Evolutionary conservation across 2,113 vertebrate genomes (phyloP).

Genomic region (Melanostigma gelatinosum): DNA sequence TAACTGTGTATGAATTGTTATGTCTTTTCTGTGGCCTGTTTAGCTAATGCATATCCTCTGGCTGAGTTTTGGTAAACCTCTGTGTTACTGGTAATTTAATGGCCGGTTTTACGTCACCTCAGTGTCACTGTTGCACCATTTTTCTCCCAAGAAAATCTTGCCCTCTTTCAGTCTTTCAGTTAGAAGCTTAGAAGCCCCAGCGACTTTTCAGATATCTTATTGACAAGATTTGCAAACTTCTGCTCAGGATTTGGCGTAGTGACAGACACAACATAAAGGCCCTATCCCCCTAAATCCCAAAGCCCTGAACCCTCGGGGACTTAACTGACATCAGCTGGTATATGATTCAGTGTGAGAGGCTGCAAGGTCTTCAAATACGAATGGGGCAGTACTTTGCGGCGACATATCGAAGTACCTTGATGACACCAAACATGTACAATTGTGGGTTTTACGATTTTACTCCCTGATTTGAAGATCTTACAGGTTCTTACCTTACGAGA

Average conservation of each 20-base stretch:
- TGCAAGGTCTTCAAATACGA: no score
- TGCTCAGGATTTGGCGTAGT: neutral
- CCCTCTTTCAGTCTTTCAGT: conserved; percentile 12
- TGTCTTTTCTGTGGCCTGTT: no score
- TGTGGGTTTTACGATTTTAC: no score
- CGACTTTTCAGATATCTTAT: neutral
- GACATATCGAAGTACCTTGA: no score
- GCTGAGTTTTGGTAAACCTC: neutral
- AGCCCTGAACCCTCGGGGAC: no score
- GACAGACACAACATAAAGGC: conserved; percentile 1
- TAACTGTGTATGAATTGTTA: neutral
- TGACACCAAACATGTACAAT: no score
- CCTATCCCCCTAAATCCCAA: no score
- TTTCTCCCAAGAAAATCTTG: conserved; percentile 9
- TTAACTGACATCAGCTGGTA: no score
- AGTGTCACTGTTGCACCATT: conserved; percentile 6
- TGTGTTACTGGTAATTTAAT: neutral
- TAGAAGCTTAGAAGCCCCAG: neutral
- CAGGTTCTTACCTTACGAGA: no score
- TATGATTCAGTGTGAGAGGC: no score
- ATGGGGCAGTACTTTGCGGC: no score
- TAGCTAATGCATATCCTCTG: neutral
- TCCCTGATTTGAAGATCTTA: no score
- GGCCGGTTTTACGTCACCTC: neutral
- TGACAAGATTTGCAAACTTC: conserved; percentile 16